These are phyloP conservation scores for Sialia sialis DNA, from an alignment of 2,113 vertebrate genomes.

Conservation along the genomic window DNA sequence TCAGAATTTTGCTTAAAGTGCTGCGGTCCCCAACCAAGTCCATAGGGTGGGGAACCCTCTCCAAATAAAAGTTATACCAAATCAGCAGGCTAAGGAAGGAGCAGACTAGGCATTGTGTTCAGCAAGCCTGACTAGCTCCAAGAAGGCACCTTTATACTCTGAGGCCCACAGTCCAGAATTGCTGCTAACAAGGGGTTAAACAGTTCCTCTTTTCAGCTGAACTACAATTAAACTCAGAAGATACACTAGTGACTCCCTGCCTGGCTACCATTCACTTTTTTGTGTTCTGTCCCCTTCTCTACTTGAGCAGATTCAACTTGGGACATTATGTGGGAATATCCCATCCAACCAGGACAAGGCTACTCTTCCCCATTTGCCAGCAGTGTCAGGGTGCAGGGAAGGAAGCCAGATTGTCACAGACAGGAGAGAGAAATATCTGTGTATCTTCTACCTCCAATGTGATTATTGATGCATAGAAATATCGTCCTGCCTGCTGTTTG, in stretches of 20 bases:
- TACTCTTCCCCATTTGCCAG: neutral
- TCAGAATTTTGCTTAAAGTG: neutral
- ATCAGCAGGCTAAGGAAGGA: neutral
- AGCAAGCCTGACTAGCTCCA: neutral
- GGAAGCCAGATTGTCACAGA: neutral
- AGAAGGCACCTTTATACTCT: neutral
- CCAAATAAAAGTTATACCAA: neutral
- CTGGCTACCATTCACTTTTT: neutral
- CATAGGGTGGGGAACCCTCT: neutral
- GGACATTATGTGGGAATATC: neutral
- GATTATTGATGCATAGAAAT: neutral
- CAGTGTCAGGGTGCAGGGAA: neutral
- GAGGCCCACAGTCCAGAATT: neutral
- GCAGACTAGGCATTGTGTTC: accelerated
- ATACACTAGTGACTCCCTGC: neutral
- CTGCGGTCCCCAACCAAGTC: neutral
- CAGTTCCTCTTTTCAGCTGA: neutral
- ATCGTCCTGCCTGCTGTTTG: neutral
- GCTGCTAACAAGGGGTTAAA: neutral
- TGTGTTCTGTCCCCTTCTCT: neutral
- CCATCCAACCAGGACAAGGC: neutral
- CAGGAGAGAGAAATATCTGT: neutral
- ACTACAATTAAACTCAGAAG: neutral
- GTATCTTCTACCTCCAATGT: accelerated
- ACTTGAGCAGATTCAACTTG: neutral